Percentiles rank a stretch among this genome's conserved stretches.
phyloP scores from a whole-genome alignment of 2,888 invertebrate species.

The Andrena flavipes region DNA sequence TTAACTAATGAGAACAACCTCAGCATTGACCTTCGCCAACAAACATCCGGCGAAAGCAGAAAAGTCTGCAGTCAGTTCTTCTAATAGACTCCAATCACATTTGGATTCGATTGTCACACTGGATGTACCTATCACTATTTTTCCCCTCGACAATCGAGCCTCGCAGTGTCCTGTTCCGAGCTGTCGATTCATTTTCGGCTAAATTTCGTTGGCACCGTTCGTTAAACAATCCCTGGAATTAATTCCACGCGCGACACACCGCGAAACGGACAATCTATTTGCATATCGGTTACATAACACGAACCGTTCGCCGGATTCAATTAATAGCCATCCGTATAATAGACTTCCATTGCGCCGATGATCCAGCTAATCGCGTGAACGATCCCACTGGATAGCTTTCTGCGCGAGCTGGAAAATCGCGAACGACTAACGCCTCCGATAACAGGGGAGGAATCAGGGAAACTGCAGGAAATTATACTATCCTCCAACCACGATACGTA shows the following conservation, averaged over 20 bases:
- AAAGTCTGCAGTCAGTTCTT: too few species aligned
- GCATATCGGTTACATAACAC: conserved; percentile 62
- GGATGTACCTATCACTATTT: background rate
- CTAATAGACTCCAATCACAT: too few species aligned
- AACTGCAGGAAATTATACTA: background rate
- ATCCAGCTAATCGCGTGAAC: conserved; percentile 52
- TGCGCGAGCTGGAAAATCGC: conserved; percentile 39
- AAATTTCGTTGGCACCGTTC: conserved; percentile 23
- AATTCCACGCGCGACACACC: conserved; percentile 50
- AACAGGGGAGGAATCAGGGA: background rate
- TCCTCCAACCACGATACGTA: background rate
- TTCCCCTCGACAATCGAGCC: background rate
- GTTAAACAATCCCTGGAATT: conserved; percentile 56
- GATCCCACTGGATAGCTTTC: conserved; percentile 26
- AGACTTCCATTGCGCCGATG: conserved; percentile 52
- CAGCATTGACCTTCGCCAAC: background rate
- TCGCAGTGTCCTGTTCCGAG: background rate
- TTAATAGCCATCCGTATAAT: conserved; percentile 59
- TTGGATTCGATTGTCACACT: too few species aligned
- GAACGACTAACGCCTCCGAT: background rate
- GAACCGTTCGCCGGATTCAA: conserved; percentile 49
- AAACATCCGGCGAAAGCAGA: too few species aligned
- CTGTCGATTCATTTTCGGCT: conserved; percentile 30
- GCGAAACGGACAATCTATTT: conserved; percentile 58
- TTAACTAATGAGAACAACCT: too few species aligned